Base-by-base conservation (phyloP, 2,888 invertebrate genomes). In the Tineola bisselliella region DNA sequence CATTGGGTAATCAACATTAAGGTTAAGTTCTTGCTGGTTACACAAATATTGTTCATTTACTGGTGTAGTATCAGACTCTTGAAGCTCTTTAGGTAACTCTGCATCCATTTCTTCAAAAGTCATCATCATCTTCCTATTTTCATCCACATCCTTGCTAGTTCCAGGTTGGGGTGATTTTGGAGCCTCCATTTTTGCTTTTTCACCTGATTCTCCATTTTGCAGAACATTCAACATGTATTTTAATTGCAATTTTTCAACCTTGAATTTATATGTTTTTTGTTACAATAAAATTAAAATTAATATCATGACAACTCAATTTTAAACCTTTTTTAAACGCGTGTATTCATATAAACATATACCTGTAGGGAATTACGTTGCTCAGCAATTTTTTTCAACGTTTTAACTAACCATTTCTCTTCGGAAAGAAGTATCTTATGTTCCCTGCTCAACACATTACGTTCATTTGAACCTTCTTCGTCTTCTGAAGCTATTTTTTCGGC, bases 181-280 rank as follows among this genome's bases (percentile, higher is more conserved):
- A 25, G 25, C 25, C 25, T 25, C 19, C 15, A 44, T 44, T 44
- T 70, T 61, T 1, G 67, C 65, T 11, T 67, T 68, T 5, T 66
- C 66, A 4, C 62, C 44, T 0, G 65, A 59, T 3, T 44, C 54
- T 19, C 48, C 30, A 13, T 15, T 64, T 59, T 17, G 64, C 4
- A 69, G 12, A 54, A 64, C 62, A 4, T 67, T 63, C 63, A 74
- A 74, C 60, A 77, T 64, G 63, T 76, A 77, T 63, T 84, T 79
- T 19, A 84, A 65, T 38, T 84, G 80, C 1, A 84, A 65, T 62
- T 75, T 70, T 68, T 86, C 84, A 30, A 84, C 81, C 84, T 25
- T 4, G 6, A 25, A 25, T n/a, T n/a, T n/a, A n/a, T n/a, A n/a
- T n/a, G n/a, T n/a, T n/a, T n/a, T n/a, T n/a, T 84, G 65, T 44